Conservation (phyloP, 2,797 vertebrate species). For the Heterohyrax brucei region DNA sequence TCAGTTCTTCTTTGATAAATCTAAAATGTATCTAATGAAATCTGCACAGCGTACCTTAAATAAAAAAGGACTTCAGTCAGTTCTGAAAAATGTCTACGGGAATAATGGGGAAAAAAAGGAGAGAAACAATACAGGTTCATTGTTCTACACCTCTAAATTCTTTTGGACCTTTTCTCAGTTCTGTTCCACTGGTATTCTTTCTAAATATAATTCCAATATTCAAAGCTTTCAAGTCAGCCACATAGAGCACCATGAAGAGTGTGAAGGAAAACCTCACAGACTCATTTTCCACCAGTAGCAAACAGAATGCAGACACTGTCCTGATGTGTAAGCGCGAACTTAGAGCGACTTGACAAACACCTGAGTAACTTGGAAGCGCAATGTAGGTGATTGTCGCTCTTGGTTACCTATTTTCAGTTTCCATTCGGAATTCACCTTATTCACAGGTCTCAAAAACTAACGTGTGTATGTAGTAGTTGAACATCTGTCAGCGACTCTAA, state of each 20-base stretch:
- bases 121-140: neutral
- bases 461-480: neutral
- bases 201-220: neutral
- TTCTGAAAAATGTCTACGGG: neutral
- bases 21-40: neutral
- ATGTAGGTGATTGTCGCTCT: neutral
- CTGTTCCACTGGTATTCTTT: constrained; percentile 20
- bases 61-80: neutral
- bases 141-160: neutral
- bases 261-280: neutral
- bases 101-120: neutral
- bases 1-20: constrained; percentile 12
- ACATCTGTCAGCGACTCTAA: neutral
- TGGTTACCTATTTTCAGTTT: neutral
- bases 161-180: constrained; percentile 1
- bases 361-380: neutral
- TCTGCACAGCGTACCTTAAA: neutral
- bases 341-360: neutral
- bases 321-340: neutral
- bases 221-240: neutral
- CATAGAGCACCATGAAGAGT: neutral
- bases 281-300: constrained; percentile 5
- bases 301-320: neutral
- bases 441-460: neutral
- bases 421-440: constrained; percentile 36